Base-by-base conservation (phyloP, 2,888 invertebrate genomes). In the Brachyptera putata region DNA sequence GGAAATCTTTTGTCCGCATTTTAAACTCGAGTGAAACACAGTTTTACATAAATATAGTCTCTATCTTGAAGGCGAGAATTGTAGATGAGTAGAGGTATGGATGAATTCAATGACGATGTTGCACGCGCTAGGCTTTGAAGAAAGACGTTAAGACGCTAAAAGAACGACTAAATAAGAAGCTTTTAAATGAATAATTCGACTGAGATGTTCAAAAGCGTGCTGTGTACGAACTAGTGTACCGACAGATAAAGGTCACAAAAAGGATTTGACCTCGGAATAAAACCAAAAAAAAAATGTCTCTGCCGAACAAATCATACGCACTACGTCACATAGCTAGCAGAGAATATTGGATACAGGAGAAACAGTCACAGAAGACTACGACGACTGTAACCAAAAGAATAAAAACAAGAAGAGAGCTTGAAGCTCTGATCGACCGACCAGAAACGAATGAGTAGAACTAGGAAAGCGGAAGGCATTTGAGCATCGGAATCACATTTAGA, bases 201-300 rank as follows among this genome's bases (percentile, higher is more conserved):
- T 46, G 24, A 46, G 46, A 46, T n/a, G 46, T 24, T 46, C 41
- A 41, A 46, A 46, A n/a, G n/a, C n/a, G n/a, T n/a, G n/a, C n/a
- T n/a, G n/a, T n/a, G n/a, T n/a, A n/a, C n/a, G n/a, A n/a, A n/a
- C n/a, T n/a, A n/a, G n/a, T n/a, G n/a, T n/a, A n/a, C n/a, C n/a
- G n/a, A n/a, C n/a, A n/a, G n/a, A n/a, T n/a, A n/a, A n/a, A n/a
- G 46, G 46, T 46, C 24, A 24, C 48, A n/a, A n/a, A n/a, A 55
- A 48, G 58, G 58, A 58, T 61, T 39, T 61, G 58, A 58, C 56
- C 59, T 13, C 58, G 21, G n/a, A n/a, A n/a, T n/a, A n/a, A n/a
- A n/a, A 30, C 25, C n/a, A 21, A 16, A 41, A 59, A 49, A 58
- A 56, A 58, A 53, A 39, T 60, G 49, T 56, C 56, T 48, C 49